Evolutionary conservation across 64 coral and sea anemone species (phyloP).

Genomic region (Platygyra sinensis): DNA sequence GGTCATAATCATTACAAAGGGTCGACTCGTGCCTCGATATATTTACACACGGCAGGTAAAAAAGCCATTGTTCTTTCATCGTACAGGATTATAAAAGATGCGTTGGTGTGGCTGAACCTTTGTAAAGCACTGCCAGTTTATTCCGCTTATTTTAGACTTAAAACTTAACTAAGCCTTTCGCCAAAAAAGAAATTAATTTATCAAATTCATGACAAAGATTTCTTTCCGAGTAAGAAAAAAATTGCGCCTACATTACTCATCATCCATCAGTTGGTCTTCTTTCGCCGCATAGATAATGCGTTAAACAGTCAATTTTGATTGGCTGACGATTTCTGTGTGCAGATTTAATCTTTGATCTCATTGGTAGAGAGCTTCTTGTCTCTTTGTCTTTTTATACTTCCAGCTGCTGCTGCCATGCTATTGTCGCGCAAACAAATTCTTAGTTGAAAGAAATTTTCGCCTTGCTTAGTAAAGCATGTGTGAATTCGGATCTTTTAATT

Average conservation of each 20-base stretch:
- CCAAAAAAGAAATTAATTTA: background rate
- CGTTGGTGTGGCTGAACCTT: background rate
- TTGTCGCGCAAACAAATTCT: slow-evolving; percentile 33
- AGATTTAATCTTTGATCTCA: slow-evolving; percentile 40
- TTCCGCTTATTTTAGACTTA: background rate
- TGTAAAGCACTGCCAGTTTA: background rate
- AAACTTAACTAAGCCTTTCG: background rate
- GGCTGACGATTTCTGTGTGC: slow-evolving; percentile 16
- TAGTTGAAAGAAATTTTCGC: slow-evolving; percentile 27
- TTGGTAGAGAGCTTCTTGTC: slow-evolving; percentile 16
- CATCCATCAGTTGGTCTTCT: slow-evolving; percentile 34
- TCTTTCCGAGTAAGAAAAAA: background rate
- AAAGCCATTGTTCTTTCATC: slow-evolving; percentile 40
- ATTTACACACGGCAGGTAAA: slow-evolving; percentile 51
- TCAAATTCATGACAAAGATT: background rate
- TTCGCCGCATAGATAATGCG: slow-evolving; percentile 37
- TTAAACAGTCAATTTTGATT: slow-evolving; percentile 33
- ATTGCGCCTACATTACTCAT: slow-evolving; percentile 5
- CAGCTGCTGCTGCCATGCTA: slow-evolving; percentile 36
- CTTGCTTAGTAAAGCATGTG: slow-evolving; percentile 46
- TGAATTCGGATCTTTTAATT: background rate
- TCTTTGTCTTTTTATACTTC: slow-evolving; percentile 24
- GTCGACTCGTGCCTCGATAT: slow-evolving; percentile 32
- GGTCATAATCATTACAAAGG: slow-evolving; percentile 33
- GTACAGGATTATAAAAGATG: slow-evolving; percentile 19